phyloP scores from a whole-genome alignment of 2,113 vertebrate species.

The Melanerpes formicivorus region DNA sequence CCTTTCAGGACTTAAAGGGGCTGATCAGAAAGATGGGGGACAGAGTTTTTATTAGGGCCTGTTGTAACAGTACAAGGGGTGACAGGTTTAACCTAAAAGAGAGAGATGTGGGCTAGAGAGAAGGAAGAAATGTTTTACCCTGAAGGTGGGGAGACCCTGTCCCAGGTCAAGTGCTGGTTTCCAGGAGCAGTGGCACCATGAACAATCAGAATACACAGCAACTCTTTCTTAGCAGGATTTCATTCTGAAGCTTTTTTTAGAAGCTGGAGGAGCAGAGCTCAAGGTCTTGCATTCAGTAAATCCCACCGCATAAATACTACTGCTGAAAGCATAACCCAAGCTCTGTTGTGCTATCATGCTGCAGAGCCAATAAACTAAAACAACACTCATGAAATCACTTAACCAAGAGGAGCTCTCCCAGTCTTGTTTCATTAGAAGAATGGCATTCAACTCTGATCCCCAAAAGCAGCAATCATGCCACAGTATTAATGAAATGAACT shows the following conservation, averaged over 20 bases:
- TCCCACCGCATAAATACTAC: slow-evolving; percentile 11
- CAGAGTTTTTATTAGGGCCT: too few relatives aligned
- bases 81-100: too few relatives aligned
- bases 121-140: too few relatives aligned
- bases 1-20: too few relatives aligned
- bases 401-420: slow-evolving; percentile 54
- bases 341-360: slow-evolving; percentile 18
- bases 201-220: not conserved
- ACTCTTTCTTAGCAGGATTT: not conserved
- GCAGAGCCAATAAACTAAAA: slow-evolving; percentile 54
- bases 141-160: too few relatives aligned
- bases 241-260: not conserved
- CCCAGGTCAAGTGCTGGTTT: not conserved
- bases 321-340: not conserved
- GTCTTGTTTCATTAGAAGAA: slow-evolving; percentile 45
- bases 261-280: not conserved
- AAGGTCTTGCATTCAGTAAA: not conserved
- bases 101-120: too few relatives aligned
- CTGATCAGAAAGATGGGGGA: too few relatives aligned
- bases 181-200: not conserved
- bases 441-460: slow-evolving; percentile 33
- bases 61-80: too few relatives aligned
- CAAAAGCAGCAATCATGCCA: slow-evolving; percentile 17
- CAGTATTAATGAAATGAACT: slow-evolving; percentile 35
- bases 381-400: slow-evolving; percentile 48